Evolutionary conservation across 2,797 vertebrate species (phyloP), one percentile per base, ranked within the genome.

Genomic region (Mormyrops boulengeri): DNA sequence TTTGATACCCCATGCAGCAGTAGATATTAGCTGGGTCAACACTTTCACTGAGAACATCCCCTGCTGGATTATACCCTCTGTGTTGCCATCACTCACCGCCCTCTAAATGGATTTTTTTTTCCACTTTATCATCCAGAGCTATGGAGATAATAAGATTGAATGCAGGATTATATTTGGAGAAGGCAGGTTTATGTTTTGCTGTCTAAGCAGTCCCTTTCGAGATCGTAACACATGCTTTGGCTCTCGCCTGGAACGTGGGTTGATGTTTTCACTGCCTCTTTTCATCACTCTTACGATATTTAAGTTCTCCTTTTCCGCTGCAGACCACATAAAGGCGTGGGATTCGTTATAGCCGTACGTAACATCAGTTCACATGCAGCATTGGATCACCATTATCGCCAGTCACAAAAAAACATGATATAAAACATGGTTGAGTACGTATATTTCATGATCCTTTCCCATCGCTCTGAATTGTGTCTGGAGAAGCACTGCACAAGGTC

Each of bases 11-110:
- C 19, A 19, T n/a, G 41, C 73, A n/a, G 38, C 11, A 57, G 7
- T 53, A 26, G 19, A 30, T 66, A 73, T 90, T 69, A 88, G 89
- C 87, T 22, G 80, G 89, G 88, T 88, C 89, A 90, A 84, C 53
- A 60, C n/a, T 66, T 90, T 73, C 85, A 30, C 14, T 57, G 2
- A 6, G 85, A 30, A 60, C 12, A 60, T 17, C 38, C 47, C 55
- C 50, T 1, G 7, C 87, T 34, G 47, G 77, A 90, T 88, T 85
- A 85, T 49, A 38, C 55, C 38, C 44, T 60, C 34, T 34, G 85
- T 89, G 41, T 44, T 86, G 22, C 30, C 19, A 44, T 26, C 66
- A 77, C 49, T 50, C 60, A 80, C 55, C 50, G 50, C 60, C 60
- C 30, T 69, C 47, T 88, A 77, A 88, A 57, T 69, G 12, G 60